These are phyloP conservation scores for Hesperophylax magnus DNA, from an alignment of 1,140 invertebrate genomes.

Conservation along the genomic window DNA sequence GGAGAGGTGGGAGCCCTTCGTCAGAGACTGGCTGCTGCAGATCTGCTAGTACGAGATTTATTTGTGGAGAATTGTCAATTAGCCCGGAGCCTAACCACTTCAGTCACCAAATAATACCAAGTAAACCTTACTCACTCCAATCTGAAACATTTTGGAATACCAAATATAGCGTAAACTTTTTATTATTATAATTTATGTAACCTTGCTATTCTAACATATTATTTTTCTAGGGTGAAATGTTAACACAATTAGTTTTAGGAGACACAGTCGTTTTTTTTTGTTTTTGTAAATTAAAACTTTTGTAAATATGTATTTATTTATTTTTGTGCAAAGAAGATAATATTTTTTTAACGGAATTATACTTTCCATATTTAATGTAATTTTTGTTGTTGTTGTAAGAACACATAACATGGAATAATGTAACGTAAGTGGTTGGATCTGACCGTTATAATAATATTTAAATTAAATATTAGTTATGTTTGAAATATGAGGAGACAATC, in stretches of 20 bases:
- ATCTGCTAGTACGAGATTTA: conserved; percentile 83
- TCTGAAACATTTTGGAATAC: conserved; percentile 9
- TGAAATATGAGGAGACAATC: too few species aligned
- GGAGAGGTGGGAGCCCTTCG: conserved; percentile 77
- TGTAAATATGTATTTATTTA: conserved; percentile 23
- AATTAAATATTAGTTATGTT: not conserved
- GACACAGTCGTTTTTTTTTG: not conserved
- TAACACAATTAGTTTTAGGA: conserved; percentile 10
- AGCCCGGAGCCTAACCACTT: conserved; percentile 59
- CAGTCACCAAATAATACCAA: conserved; percentile 38
- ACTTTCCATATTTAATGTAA: conserved; percentile 4
- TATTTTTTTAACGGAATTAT: conserved; percentile 30
- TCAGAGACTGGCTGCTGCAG: conserved; percentile 78
- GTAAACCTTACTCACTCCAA: not conserved
- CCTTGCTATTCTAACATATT: conserved; percentile 5
- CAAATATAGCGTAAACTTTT: conserved; percentile 31
- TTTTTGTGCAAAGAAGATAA: conserved; percentile 15
- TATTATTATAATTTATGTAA: conserved; percentile 4
- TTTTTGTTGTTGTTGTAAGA: conserved; percentile 12
- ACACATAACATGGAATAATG: conserved; percentile 5
- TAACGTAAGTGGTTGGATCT: conserved; percentile 7
- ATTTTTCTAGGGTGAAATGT: not conserved
- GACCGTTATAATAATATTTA: not conserved
- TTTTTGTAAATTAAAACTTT: not conserved
- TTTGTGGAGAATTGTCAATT: conserved; percentile 86